Evolutionary conservation across 2,888 invertebrate species (phyloP).

Genomic region (Lasioglossum villosulum): DNA sequence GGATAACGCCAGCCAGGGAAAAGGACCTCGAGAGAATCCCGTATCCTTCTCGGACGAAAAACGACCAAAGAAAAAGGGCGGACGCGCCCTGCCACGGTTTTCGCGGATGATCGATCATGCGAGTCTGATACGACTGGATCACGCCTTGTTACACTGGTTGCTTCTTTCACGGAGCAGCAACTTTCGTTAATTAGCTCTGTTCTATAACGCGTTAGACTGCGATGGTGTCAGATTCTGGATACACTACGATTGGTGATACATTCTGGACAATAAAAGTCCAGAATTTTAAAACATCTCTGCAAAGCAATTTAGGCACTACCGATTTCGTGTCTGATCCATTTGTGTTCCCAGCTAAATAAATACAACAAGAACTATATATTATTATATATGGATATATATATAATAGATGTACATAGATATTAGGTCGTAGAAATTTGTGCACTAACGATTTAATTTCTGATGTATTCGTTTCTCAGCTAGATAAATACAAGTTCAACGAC

Average conservation of each 20-base stretch:
- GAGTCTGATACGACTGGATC: background rate
- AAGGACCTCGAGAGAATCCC: background rate
- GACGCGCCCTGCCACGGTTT: background rate
- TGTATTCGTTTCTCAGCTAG: too few species aligned
- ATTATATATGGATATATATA: too few species aligned
- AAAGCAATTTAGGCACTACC: background rate
- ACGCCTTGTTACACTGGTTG: slow-evolving; percentile 5
- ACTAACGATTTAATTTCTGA: too few species aligned
- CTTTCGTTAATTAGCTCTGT: slow-evolving; percentile 16
- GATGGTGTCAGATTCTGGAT: background rate
- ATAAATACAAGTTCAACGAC: too few species aligned
- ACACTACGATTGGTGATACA: background rate
- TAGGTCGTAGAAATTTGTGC: too few species aligned
- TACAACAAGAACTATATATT: background rate
- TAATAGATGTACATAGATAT: too few species aligned
- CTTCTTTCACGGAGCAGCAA: background rate
- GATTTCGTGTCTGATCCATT: background rate
- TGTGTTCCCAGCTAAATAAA: background rate
- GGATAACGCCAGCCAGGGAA: slow-evolving; percentile 33
- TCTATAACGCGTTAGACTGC: background rate
- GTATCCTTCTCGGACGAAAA: background rate
- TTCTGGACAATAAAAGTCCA: background rate
- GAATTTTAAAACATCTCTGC: background rate
- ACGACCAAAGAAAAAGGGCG: background rate
- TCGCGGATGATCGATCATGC: slow-evolving; percentile 6